Evolutionary conservation across 2,888 invertebrate genomes (phyloP).

Genomic region (Dermolepida albohirtum): DNA sequence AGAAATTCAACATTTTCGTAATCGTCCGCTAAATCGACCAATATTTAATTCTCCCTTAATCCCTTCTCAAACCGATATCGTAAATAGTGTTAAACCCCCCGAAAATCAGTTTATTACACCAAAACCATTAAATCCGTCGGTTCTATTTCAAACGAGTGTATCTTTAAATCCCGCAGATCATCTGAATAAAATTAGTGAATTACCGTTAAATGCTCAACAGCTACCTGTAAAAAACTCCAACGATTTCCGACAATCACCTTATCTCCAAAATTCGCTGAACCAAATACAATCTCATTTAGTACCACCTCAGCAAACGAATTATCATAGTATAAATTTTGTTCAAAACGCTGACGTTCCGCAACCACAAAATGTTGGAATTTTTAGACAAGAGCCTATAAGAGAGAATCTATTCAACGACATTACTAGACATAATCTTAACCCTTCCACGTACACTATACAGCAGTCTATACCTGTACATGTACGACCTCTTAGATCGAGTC

Average conservation of each 20-base stretch:
- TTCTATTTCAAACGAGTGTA: constrained; percentile 69
- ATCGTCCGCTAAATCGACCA: too few relatives aligned
- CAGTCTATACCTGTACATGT: constrained; percentile 46
- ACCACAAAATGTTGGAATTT: constrained; percentile 54
- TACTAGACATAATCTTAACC: constrained; percentile 27
- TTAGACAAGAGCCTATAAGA: constrained; percentile 61
- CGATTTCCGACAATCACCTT: constrained; percentile 52
- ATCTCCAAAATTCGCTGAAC: constrained; percentile 60
- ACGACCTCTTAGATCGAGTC: constrained; percentile 53
- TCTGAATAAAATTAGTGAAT: constrained; percentile 48
- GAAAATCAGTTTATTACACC: constrained; percentile 55
- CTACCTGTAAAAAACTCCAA: constrained; percentile 59
- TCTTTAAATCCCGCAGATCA: constrained; percentile 60
- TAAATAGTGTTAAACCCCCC: constrained; percentile 4
- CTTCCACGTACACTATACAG: constrained; percentile 43
- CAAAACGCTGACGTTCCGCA: constrained; percentile 24
- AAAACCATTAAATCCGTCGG: constrained; percentile 45
- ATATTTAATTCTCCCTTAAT: constrained; percentile 33
- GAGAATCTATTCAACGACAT: constrained; percentile 56
- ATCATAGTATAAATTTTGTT: constrained; percentile 49
- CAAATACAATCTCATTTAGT: constrained; percentile 56
- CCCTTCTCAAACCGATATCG: constrained; percentile 36
- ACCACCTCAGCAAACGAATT: constrained; percentile 41
- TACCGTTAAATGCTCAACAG: constrained; percentile 63
- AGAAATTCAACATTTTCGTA: too few relatives aligned